Base-by-base conservation (phyloP, 2,888 invertebrate genomes). In the Polylopha cassiicola region DNA sequence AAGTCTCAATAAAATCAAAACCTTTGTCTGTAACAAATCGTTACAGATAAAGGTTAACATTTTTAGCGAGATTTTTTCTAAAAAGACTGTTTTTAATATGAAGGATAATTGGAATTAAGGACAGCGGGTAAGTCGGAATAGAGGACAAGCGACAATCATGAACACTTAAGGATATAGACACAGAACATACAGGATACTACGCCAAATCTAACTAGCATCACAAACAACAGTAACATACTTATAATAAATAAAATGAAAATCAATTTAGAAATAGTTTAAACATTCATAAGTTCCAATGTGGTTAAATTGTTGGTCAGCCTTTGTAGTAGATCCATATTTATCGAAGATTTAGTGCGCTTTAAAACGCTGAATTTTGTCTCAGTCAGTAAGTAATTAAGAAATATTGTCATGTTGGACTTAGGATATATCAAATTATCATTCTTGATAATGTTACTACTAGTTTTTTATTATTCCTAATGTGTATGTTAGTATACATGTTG, bases 21-120 rank as follows among this genome's bases (percentile, higher is more conserved):
- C 64, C 80, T 81, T 62, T 55, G 71, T 50, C 59, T 51, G 73
- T 55, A 67, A 81, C 77, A 42, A 20, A 39, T 9, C 43, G 66
- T 82, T 65, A 61, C 73, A 61, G 58, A 43, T 66, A 64, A 75
- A 82, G 81, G 68, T 82, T 59, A 64, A 59, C 58, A 68, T 61
- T 65, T 55, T 54, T 47, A 39, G 18, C 5, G 33, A 46, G 42
- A 21, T 14, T 46, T 57, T 51, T 46, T 48, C 54, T 64, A 68
- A 62, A 52, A 54, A 51, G 43, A 55, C 54, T 62, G 58, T 67
- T 67, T 61, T 62, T 53, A 69, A 53, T 43, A 58, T 47, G 43
- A 41, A 50, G 65, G 64, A 61, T 43, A 18, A 28, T 13, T 44
- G 47, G 46, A 43, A 16, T 24, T 8, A 7, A 50, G 46, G 38